Evolutionary conservation across 2,797 vertebrate genomes (phyloP).

Genomic region (Micromesistius poutassou): DNA sequence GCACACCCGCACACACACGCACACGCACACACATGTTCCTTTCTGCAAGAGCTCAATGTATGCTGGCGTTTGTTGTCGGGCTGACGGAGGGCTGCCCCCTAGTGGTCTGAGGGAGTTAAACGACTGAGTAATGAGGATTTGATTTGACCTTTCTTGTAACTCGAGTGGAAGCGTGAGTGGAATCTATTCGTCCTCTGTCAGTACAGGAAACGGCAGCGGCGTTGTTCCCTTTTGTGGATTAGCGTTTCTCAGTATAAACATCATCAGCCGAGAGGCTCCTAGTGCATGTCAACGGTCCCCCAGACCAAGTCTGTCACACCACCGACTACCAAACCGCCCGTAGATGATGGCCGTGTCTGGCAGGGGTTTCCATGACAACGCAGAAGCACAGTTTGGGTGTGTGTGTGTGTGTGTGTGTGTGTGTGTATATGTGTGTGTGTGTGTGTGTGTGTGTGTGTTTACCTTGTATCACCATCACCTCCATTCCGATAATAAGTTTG

Average conservation of each 20-base stretch:
- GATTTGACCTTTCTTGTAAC: not conserved
- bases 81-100: conserved; percentile 52
- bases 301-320: not conserved
- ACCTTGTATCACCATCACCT: not conserved
- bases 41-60: not conserved
- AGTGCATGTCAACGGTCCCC: not conserved
- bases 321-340: conserved; percentile 32
- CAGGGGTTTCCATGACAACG: conserved; percentile 65
- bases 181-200: conserved; percentile 7
- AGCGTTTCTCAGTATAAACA: not conserved
- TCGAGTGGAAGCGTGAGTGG: conserved; percentile 4
- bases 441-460: not conserved
- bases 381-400: conserved; percentile 24
- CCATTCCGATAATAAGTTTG: conserved; percentile 14
- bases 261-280: not conserved
- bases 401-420: not conserved
- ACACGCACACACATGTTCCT: not conserved
- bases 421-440: conserved; percentile 8
- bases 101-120: conserved; percentile 37
- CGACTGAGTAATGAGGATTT: not conserved
- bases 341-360: conserved; percentile 28
- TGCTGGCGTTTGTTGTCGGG: not conserved
- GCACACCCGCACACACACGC: not conserved
- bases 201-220: conserved; percentile 9
- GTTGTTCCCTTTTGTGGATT: conserved; percentile 25